These are phyloP conservation scores for Pyrgus malvae DNA, from an alignment of 2,888 invertebrate species.

Conservation along the genomic window DNA sequence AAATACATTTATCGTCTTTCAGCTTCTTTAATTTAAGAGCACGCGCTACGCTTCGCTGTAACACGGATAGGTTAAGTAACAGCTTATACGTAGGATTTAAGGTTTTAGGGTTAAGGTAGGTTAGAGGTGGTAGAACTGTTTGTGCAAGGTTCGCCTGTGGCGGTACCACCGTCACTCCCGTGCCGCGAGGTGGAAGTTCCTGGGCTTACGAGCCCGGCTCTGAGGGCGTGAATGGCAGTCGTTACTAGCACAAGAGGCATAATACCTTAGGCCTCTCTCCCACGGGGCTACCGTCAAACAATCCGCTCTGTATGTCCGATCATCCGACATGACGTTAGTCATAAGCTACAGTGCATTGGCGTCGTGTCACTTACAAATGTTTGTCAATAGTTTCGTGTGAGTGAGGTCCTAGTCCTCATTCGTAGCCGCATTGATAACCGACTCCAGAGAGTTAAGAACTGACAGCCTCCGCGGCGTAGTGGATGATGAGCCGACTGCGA, in stretches of 20 bases:
- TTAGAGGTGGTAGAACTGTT: conserved; percentile 13
- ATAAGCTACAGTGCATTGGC: no score
- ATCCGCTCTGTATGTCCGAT: no score
- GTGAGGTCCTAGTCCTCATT: no score
- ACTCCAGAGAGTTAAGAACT: no score
- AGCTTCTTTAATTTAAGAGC: conserved; percentile 5
- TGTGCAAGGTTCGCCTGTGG: conserved; percentile 17
- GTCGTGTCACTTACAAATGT: no score
- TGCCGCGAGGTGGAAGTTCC: neutral
- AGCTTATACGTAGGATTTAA: neutral
- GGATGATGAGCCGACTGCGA: no score
- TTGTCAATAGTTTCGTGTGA: no score
- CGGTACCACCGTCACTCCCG: conserved; percentile 7
- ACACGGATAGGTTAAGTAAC: conserved; percentile 9
- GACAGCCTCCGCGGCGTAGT: no score
- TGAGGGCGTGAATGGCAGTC: conserved; percentile 6
- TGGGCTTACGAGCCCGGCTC: neutral
- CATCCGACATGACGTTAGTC: no score
- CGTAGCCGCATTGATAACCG: no score
- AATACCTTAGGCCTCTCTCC: neutral
- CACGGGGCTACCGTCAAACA: no score
- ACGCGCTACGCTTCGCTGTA: conserved; percentile 20
- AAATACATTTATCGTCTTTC: conserved; percentile 9
- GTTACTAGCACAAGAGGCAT: conserved; percentile 7
- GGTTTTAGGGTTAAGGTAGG: neutral